phyloP scores from a whole-genome alignment of 2,888 invertebrate genomes.

The Sussaba pulchella region DNA sequence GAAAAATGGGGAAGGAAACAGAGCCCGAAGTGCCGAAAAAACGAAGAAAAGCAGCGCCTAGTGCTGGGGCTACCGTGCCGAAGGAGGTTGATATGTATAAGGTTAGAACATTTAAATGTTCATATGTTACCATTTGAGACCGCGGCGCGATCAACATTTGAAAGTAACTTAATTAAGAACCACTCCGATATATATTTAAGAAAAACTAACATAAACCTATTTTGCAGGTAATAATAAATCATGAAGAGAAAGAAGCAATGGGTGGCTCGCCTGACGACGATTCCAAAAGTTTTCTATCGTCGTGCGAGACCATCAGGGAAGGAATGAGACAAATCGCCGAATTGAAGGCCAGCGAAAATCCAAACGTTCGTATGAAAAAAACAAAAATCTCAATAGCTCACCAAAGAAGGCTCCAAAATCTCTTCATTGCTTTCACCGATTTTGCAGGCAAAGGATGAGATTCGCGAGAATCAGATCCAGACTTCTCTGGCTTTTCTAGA shows the following conservation, averaged over 20 bases:
- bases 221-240: conserved; percentile 88
- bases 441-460: conserved; percentile 86
- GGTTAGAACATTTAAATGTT: conserved; percentile 67
- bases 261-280: conserved; percentile 89
- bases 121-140: too few relatives aligned
- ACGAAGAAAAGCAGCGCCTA: conserved; percentile 75
- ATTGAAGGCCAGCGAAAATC: conserved; percentile 87
- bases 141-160: neutral
- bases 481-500: conserved; percentile 92
- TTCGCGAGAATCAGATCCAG: conserved; percentile 89
- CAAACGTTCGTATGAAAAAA: conserved; percentile 84
- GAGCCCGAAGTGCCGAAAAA: conserved; percentile 78
- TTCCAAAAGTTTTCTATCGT: conserved; percentile 88
- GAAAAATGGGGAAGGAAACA: conserved; percentile 79
- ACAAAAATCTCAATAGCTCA: neutral
- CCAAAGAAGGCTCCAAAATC: neutral
- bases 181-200: too few relatives aligned
- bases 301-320: conserved; percentile 89
- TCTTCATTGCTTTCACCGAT: neutral
- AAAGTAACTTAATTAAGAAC: too few relatives aligned
- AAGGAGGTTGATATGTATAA: conserved; percentile 80
- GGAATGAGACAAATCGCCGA: conserved; percentile 89
- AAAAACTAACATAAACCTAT: conserved; percentile 1
- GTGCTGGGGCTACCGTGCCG: conserved; percentile 64
- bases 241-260: conserved; percentile 91